Percentiles rank a stretch among this genome's conserved stretches.
Evolutionary conservation across 2,888 invertebrate genomes (phyloP).

Genomic region (Oscheius sp.): DNA sequence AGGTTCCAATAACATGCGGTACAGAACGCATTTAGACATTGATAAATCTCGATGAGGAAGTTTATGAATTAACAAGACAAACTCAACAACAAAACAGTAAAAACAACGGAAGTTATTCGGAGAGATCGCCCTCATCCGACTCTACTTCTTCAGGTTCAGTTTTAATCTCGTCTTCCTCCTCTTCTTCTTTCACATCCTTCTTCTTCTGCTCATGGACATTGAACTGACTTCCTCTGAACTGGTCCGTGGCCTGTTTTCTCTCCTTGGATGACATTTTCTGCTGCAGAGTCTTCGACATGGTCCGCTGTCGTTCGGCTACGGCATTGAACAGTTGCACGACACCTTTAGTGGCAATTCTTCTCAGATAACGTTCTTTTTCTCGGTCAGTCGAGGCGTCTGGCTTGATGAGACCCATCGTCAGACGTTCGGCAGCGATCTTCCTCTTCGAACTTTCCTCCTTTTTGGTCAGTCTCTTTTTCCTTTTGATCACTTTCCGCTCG

Average conservation of each 20-base stretch:
- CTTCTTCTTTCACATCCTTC: slow-evolving; percentile 14
- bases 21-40: neutral
- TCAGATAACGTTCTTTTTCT: slow-evolving; percentile 62
- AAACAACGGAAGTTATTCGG: slow-evolving; percentile 5
- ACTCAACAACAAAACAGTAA: slow-evolving; percentile 10
- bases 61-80: slow-evolving; percentile 9
- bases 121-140: neutral
- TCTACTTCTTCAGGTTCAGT: neutral
- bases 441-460: slow-evolving; percentile 46
- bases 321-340: slow-evolving; percentile 72
- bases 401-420: slow-evolving; percentile 46
- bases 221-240: slow-evolving; percentile 19
- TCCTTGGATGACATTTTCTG: slow-evolving; percentile 41
- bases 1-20: slow-evolving; percentile 17
- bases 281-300: slow-evolving; percentile 45
- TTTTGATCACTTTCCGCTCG: slow-evolving; percentile 35
- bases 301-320: slow-evolving; percentile 67
- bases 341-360: slow-evolving; percentile 67
- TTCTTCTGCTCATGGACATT: neutral
- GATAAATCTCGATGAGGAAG: neutral
- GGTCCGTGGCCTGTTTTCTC: slow-evolving; percentile 11
- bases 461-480: slow-evolving; percentile 42
- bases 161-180: slow-evolving; percentile 6
- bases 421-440: slow-evolving; percentile 15
- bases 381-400: slow-evolving; percentile 65